A percentile compares a stretch with the other conserved stretches of the same genome.
These are phyloP conservation scores for Smutsia temminckii DNA, from an alignment of 2,797 vertebrate genomes.

Conservation along the genomic window DNA sequence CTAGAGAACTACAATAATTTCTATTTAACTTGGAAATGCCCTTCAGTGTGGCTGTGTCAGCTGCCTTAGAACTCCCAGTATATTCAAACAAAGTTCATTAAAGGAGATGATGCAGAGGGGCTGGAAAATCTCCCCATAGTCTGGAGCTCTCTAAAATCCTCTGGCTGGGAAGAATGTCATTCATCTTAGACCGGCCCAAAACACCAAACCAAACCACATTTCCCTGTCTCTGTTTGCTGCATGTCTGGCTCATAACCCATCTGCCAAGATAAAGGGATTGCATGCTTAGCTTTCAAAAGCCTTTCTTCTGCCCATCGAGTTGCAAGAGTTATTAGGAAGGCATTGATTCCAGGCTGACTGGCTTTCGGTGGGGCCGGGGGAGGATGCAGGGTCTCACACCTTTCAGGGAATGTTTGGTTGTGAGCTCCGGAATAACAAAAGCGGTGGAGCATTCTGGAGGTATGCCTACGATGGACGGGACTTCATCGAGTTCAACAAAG, in stretches of 20 bases:
- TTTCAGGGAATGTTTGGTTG: slow-evolving; percentile 62
- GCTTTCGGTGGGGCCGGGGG: not conserved
- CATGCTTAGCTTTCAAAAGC: not conserved
- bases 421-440: not conserved
- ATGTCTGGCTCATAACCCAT: not conserved
- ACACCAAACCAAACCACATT: not conserved
- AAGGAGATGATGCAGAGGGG: not conserved
- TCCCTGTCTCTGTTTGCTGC: not conserved
- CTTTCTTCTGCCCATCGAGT: not conserved
- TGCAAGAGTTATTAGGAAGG: not conserved
- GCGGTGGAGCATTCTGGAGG: slow-evolving; percentile 26
- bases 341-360: not conserved
- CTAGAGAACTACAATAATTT: not conserved
- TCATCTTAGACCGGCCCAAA: not conserved
- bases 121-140: not conserved
- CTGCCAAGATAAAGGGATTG: not conserved
- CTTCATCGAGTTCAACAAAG: slow-evolving; percentile 69
- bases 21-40: not conserved
- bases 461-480: slow-evolving; percentile 50
- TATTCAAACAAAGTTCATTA: not conserved
- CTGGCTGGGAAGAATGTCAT: not conserved
- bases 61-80: not conserved
- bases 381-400: slow-evolving; percentile 61
- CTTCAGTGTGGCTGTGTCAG: not conserved
- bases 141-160: not conserved